These are phyloP conservation scores for Tuta absoluta DNA, from an alignment of 2,888 invertebrate species.

Conservation along the genomic window DNA sequence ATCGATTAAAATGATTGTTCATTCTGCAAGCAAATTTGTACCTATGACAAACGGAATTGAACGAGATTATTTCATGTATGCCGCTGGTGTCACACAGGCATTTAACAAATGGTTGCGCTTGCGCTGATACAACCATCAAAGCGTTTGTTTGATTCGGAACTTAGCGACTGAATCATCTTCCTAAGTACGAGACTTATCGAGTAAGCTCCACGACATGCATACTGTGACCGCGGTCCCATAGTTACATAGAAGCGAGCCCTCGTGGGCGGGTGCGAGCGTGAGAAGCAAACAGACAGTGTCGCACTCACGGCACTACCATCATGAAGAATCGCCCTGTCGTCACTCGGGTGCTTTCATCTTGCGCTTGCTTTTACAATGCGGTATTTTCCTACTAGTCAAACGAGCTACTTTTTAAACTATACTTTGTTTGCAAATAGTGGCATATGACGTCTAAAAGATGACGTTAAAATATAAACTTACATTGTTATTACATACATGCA, in stretches of 20 bases:
- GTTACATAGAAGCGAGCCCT: constrained; percentile 50
- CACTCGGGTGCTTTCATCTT: not conserved
- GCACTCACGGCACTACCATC: constrained; percentile 57
- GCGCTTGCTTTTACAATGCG: too few species aligned
- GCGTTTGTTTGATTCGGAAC: constrained; percentile 12
- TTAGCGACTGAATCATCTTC: constrained; percentile 6
- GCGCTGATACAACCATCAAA: not conserved
- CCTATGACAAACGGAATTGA: too few species aligned
- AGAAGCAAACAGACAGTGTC: constrained; percentile 71
- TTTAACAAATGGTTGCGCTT: not conserved
- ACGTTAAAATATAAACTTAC: too few species aligned
- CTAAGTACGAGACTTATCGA: constrained; percentile 39
- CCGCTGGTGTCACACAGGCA: too few species aligned
- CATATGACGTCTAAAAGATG: too few species aligned
- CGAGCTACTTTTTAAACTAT: too few species aligned
- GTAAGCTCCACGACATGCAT: constrained; percentile 44
- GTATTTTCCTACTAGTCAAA: too few species aligned
- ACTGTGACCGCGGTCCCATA: constrained; percentile 40
- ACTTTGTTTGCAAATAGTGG: too few species aligned
- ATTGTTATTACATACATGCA: too few species aligned
- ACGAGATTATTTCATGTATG: too few species aligned
- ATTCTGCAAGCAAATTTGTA: too few species aligned
- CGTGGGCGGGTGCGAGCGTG: constrained; percentile 78
- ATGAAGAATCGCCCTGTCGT: constrained; percentile 45
- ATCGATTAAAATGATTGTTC: too few species aligned